A percentile compares a stretch with the other conserved stretches of the same genome.
These are phyloP conservation scores for Cladopsammia gracilis DNA, from an alignment of 64 coral and sea anemone species.

Conservation along the genomic window DNA sequence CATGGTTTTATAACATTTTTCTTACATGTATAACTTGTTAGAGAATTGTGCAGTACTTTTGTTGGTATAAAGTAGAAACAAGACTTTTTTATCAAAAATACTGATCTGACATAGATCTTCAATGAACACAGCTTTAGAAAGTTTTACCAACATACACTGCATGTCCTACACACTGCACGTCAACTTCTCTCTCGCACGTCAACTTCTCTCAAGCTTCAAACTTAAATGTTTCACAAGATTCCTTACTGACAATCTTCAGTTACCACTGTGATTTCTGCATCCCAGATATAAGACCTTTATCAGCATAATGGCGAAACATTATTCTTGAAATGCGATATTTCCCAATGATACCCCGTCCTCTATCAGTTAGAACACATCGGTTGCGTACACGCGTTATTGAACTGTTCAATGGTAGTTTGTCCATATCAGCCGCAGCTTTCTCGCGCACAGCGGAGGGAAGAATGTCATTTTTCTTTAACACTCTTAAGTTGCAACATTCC, in stretches of 20 bases:
- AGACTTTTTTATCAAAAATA: too few species aligned
- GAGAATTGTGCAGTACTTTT: too few species aligned
- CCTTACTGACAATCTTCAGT: not conserved
- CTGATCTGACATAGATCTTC: not conserved
- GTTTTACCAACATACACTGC: not conserved
- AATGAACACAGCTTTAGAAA: not conserved
- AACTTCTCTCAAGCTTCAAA: too few species aligned
- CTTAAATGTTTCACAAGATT: not conserved
- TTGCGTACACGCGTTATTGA: conserved; percentile 93
- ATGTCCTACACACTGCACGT: too few species aligned
- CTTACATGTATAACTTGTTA: too few species aligned
- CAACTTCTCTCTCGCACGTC: too few species aligned
- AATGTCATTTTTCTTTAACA: conserved; percentile 97
- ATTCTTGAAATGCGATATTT: conserved; percentile 92
- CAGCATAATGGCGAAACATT: conserved; percentile 99
- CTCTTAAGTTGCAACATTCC: conserved; percentile 78
- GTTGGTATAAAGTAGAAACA: too few species aligned
- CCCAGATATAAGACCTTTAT: conserved; percentile 89
- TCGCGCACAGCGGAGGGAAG: conserved; percentile 83
- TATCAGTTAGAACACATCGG: conserved; percentile 96
- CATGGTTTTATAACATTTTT: too few species aligned
- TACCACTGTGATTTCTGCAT: conserved; percentile 93
- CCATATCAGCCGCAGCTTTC: conserved; percentile 90
- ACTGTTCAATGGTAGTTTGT: conserved; percentile 87
- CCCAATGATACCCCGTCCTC: conserved; percentile 91